phyloP scores from a whole-genome alignment of 2,797 vertebrate genomes.

The Nannoperca obscura region DNA sequence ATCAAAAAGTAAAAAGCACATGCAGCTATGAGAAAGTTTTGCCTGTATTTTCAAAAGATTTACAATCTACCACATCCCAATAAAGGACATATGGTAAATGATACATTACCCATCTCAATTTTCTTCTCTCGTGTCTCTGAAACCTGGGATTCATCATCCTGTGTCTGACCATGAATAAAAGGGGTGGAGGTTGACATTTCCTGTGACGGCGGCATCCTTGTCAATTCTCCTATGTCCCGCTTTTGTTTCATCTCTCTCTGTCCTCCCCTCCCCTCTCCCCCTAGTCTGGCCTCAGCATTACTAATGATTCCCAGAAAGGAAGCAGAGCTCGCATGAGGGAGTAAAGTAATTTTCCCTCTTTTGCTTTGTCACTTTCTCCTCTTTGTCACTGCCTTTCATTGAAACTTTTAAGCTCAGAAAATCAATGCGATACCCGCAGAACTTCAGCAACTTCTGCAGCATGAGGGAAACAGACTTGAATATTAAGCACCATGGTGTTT shows the following conservation, averaged over 20 bases:
- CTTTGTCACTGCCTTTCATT: constrained; percentile 37
- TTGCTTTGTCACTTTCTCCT: constrained; percentile 59
- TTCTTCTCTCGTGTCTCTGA: constrained; percentile 27
- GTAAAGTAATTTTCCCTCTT: constrained; percentile 54
- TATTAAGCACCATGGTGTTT: not conserved
- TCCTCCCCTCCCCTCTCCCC: constrained; percentile 25
- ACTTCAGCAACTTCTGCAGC: constrained; percentile 8
- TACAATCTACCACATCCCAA: constrained; percentile 21
- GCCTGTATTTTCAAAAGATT: constrained; percentile 40
- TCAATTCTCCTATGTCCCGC: constrained; percentile 52
- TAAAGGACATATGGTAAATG: constrained; percentile 26
- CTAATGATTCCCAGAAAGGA: constrained; percentile 83
- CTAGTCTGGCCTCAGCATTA: constrained; percentile 63
- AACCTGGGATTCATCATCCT: constrained; percentile 51
- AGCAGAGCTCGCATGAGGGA: constrained; percentile 64
- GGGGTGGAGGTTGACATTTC: constrained; percentile 62
- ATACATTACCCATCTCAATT: constrained; percentile 6
- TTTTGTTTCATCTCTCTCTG: constrained; percentile 60
- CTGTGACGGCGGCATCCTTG: constrained; percentile 57
- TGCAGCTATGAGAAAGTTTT: constrained; percentile 19
- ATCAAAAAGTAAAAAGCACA: constrained; percentile 1
- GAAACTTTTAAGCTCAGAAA: constrained; percentile 29
- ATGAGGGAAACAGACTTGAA: not conserved
- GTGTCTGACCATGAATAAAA: constrained; percentile 30
- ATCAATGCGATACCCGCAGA: constrained; percentile 5